Evolutionary conservation across 2,888 invertebrate genomes (phyloP), one percentile per base, ranked within the genome.

Genomic region (Branchipolynoe longqiensis): DNA sequence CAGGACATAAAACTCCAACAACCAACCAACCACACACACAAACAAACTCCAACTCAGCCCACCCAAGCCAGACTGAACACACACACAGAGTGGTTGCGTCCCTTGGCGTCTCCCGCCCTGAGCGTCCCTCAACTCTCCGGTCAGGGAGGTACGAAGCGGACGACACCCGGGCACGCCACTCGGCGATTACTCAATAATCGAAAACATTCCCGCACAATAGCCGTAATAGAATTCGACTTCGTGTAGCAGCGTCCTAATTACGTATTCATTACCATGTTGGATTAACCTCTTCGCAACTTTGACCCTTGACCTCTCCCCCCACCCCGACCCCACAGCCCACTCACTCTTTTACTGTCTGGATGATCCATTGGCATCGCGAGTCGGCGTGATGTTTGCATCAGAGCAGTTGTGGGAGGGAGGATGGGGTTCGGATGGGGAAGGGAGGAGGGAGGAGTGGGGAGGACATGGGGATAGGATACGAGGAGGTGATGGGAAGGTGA

Each of bases 241-340:
- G 69, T n/a, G 22, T n/a, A 25, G n/a, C n/a, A n/a, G n/a, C n/a
- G n/a, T n/a, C n/a, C 36, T 69, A 69, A 69, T 69, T 69, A 69
- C 38, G 38, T 33, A 69, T 69, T 33, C 69, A 69, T 69, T 69
- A 69, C 38, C 38, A 69, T 14, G 18, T 33, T 18, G 69, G 69
- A 38, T 69, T 69, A 38, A 69, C 69, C 69, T 22, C 69, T 14
- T 62, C 22, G 25, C n/a, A n/a, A 33, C 69, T 69, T 12, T 69
- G 38, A 69, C 33, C 33, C 36, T 31, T 69, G 69, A 14, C 38
- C 69, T 38, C n/a, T n/a, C n/a, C n/a, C n/a, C n/a, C n/a, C n/a
- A n/a, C n/a, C n/a, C n/a, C n/a, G n/a, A n/a, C n/a, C n/a, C n/a
- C n/a, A n/a, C n/a, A n/a, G n/a, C n/a, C n/a, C n/a, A n/a, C n/a